Conservation (phyloP, 2,113 vertebrate species). For the Rhombomys opimus region DNA sequence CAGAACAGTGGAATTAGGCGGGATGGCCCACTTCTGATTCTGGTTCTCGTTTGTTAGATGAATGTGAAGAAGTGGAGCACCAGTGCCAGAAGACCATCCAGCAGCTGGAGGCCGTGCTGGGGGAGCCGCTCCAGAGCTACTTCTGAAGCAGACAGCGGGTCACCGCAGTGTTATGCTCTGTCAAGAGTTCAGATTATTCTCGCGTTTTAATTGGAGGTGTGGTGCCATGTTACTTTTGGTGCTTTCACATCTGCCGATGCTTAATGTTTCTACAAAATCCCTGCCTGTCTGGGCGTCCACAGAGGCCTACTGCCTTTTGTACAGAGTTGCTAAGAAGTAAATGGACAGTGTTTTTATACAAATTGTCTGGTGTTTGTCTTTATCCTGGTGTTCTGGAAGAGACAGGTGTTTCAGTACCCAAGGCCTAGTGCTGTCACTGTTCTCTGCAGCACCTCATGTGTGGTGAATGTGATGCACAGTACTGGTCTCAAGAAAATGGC, state of each 20-base stretch:
- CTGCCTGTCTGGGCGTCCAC: neutral
- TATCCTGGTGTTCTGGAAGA: neutral
- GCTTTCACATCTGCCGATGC: constrained; percentile 1
- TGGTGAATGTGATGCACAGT: neutral
- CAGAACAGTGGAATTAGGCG: neutral
- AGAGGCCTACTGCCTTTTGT: neutral
- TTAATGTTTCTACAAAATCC: neutral
- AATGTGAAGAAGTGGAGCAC: constrained; percentile 96
- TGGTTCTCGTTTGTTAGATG: constrained; percentile 87
- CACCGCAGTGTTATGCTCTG: neutral
- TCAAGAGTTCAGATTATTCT: neutral
- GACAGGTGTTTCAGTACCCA: neutral
- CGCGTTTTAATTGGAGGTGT: constrained; percentile 1
- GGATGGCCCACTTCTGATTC: neutral
- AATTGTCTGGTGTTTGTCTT: neutral
- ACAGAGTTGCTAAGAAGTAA: constrained; percentile 35
- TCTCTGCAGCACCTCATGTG: rapidly evolving
- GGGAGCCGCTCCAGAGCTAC: constrained; percentile 97
- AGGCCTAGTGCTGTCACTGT: neutral
- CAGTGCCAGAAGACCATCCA: constrained; percentile 96
- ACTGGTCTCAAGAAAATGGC: neutral
- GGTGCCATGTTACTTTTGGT: constrained; percentile 75
- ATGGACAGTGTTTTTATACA: neutral
- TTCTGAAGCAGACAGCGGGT: constrained; percentile 84
- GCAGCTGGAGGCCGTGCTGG: constrained; percentile 93